phyloP scores from a whole-genome alignment of 1,140 invertebrate genomes.

The Pygmarrhopalites habei region DNA sequence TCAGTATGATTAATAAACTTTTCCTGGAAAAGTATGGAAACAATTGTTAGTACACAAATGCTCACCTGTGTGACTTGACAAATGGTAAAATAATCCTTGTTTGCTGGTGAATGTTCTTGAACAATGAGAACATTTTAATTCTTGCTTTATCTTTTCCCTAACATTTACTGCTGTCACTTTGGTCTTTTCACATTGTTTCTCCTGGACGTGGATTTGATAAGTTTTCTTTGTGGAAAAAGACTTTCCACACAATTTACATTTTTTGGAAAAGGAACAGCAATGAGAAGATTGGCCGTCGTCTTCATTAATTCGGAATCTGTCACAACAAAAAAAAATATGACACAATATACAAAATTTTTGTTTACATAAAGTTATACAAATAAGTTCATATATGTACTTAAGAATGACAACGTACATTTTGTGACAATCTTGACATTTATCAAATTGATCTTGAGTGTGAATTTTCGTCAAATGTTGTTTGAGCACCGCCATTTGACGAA shows the following conservation, averaged over 20 bases:
- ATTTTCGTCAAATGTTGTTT: too few relatives aligned
- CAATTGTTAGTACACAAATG: too few relatives aligned
- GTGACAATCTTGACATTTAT: too few relatives aligned
- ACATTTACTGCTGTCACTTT: not conserved
- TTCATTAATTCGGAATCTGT: too few relatives aligned
- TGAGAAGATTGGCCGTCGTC: too few relatives aligned
- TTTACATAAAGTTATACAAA: too few relatives aligned
- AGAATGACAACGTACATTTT: too few relatives aligned
- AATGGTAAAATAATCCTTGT: constrained; percentile 5
- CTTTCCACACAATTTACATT: constrained; percentile 1
- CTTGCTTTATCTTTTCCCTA: not conserved
- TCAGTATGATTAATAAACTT: not conserved
- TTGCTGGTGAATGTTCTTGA: not conserved
- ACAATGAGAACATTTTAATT: not conserved
- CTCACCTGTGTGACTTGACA: constrained; percentile 12
- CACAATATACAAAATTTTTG: too few relatives aligned
- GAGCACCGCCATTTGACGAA: too few relatives aligned
- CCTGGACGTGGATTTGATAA: not conserved
- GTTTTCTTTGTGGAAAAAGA: not conserved
- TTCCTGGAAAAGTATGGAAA: not conserved
- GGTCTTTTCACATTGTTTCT: not conserved
- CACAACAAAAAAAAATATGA: too few relatives aligned
- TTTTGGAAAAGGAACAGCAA: not conserved
- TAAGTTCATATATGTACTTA: too few relatives aligned
- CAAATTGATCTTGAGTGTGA: too few relatives aligned